Conservation (phyloP, 2,113 vertebrate genomes). For the Irena cyanogastra region DNA sequence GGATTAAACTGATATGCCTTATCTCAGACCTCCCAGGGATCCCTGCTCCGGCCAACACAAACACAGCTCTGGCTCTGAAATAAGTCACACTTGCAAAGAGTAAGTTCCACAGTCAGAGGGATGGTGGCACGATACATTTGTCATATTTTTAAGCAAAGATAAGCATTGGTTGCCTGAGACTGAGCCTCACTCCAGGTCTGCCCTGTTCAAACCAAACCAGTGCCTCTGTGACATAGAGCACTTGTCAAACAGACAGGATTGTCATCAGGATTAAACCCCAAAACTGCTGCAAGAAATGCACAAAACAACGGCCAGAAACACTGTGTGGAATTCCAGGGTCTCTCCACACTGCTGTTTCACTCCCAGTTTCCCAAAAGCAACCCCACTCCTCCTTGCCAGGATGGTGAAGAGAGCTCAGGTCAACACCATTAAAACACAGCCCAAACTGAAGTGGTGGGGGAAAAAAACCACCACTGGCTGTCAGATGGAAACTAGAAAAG, state of each 20-base stretch:
- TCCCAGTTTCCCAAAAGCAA: not conserved
- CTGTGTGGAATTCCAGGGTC: not conserved
- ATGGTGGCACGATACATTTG: not conserved
- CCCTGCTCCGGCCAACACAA: not conserved
- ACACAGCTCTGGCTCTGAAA: not conserved
- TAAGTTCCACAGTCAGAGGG: fast-evolving
- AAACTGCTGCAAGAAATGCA: not conserved
- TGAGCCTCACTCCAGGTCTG: not conserved
- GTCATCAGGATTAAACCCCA: not conserved
- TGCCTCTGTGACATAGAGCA: fast-evolving
- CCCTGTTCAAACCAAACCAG: not conserved
- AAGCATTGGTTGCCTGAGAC: not conserved
- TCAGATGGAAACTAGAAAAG: not conserved
- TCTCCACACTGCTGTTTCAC: fast-evolving
- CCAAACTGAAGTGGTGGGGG: fast-evolving
- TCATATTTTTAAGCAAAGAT: not conserved
- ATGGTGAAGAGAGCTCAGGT: not conserved
- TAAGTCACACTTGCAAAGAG: not conserved
- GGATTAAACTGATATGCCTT: not conserved
- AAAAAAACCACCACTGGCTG: not conserved
- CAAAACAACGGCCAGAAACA: not conserved
- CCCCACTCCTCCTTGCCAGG: not conserved
- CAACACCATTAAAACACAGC: not conserved
- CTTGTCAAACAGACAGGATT: fast-evolving
- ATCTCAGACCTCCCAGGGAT: not conserved